These are phyloP conservation scores for Orientallactaga sibirica DNA, from an alignment of 2,797 vertebrate species.

Conservation along the genomic window DNA sequence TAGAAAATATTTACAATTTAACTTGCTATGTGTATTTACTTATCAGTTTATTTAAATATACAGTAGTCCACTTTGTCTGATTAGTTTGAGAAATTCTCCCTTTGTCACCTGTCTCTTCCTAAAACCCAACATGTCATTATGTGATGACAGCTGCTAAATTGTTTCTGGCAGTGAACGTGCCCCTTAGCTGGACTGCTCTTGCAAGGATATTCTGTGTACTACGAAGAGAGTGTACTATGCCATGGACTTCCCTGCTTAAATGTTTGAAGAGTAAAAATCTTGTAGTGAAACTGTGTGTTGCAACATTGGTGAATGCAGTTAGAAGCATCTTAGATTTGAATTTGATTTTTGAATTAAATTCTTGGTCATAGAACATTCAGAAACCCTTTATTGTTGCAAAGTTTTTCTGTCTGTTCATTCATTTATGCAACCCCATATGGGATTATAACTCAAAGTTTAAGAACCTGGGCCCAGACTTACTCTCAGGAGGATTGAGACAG, in stretches of 20 bases:
- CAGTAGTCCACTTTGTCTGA: background rate
- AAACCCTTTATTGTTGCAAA: too few relatives aligned
- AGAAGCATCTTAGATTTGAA: too few relatives aligned
- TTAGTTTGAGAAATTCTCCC: background rate
- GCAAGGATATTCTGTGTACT: background rate
- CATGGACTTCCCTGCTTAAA: background rate
- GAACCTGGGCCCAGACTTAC: too few relatives aligned
- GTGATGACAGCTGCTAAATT: conserved; percentile 31
- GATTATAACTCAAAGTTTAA: too few relatives aligned
- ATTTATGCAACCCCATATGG: too few relatives aligned
- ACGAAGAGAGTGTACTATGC: background rate
- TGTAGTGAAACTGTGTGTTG: too few relatives aligned
- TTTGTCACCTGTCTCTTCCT: background rate
- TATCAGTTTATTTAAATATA: background rate
- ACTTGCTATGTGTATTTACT: background rate
- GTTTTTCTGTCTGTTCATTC: too few relatives aligned
- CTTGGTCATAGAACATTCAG: too few relatives aligned
- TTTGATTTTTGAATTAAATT: too few relatives aligned
- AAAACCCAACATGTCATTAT: conserved; percentile 4
- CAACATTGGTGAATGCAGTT: too few relatives aligned
- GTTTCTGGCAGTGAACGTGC: background rate
- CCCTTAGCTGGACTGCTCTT: background rate
- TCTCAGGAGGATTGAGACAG: too few relatives aligned
- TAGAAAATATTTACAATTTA: background rate
- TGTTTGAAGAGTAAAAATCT: background rate